phyloP scores from a whole-genome alignment of 2,113 vertebrate genomes.

The Eira barbara region DNA sequence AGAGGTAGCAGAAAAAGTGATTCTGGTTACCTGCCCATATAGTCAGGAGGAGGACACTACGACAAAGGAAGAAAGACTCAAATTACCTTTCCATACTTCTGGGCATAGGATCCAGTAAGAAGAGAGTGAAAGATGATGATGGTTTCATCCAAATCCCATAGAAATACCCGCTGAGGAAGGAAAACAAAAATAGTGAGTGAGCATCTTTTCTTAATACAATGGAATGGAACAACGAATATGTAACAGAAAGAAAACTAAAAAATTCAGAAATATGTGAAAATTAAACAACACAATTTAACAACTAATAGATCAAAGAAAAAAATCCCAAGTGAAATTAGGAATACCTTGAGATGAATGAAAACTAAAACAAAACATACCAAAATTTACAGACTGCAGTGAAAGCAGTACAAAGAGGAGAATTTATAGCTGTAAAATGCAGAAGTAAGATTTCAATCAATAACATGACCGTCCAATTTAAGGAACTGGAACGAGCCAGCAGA shows the following conservation, averaged over 20 bases:
- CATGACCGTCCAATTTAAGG: background rate
- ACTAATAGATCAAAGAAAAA: constrained; percentile 24
- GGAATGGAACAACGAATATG: constrained; percentile 15
- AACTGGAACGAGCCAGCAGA: background rate
- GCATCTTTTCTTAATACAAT: constrained; percentile 29
- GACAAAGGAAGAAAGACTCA: constrained; percentile 30
- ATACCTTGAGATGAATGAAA: constrained; percentile 35
- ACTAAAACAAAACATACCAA: background rate
- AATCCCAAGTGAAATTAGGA: constrained; percentile 33
- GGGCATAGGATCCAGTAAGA: constrained; percentile 96
- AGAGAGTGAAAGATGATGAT: constrained; percentile 99
- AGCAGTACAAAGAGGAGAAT: background rate
- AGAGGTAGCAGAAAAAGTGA: background rate
- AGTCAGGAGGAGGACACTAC: background rate
- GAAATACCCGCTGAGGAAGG: constrained; percentile 89
- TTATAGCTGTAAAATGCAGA: background rate
- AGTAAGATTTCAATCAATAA: background rate
- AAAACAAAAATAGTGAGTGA: constrained; percentile 64
- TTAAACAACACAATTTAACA: constrained; percentile 14
- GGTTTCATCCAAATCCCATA: constrained; percentile 99
- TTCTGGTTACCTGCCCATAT: background rate
- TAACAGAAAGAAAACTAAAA: constrained; percentile 34
- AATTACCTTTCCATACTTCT: constrained; percentile 97
- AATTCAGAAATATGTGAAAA: background rate
- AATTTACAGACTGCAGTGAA: background rate